Conservation (phyloP, 2,888 invertebrate species). For the Smittia aterrima region DNA sequence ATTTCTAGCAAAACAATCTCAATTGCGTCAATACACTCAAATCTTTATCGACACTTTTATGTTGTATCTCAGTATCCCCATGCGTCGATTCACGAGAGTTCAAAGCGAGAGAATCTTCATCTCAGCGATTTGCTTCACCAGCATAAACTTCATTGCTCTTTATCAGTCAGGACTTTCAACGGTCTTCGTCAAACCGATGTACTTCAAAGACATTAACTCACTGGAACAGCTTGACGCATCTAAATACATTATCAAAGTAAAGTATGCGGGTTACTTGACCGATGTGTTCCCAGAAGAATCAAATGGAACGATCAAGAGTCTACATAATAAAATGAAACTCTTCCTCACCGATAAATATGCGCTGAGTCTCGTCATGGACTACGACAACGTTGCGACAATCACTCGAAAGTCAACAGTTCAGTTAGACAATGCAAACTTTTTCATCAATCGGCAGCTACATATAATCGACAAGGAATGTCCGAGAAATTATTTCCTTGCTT, state of each 20-base stretch:
- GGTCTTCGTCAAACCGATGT: constrained; percentile 51
- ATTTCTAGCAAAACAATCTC: not conserved
- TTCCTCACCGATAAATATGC: not conserved
- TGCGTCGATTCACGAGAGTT: constrained; percentile 50
- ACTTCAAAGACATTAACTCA: constrained; percentile 52
- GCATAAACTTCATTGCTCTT: constrained; percentile 52
- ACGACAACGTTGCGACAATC: constrained; percentile 48
- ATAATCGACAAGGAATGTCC: constrained; percentile 52
- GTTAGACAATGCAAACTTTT: constrained; percentile 45
- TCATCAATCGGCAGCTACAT: constrained; percentile 48
- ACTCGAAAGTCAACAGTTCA: constrained; percentile 47
- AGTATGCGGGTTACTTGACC: constrained; percentile 52
- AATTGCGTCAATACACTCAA: constrained; percentile 43
- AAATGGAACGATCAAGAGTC: constrained; percentile 48
- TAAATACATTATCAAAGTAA: constrained; percentile 49
- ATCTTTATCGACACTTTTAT: constrained; percentile 51
- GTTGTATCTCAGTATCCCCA: constrained; percentile 50
- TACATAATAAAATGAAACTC: constrained; percentile 48
- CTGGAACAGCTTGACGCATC: constrained; percentile 50
- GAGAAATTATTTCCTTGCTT: constrained; percentile 51
- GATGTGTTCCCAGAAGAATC: constrained; percentile 51
- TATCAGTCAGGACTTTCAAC: constrained; percentile 54
- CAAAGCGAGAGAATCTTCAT: constrained; percentile 52
- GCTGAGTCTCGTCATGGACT: constrained; percentile 46
- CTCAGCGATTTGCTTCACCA: constrained; percentile 50